phyloP scores from a whole-genome alignment of 2,888 invertebrate genomes.

The Nineta flava region DNA sequence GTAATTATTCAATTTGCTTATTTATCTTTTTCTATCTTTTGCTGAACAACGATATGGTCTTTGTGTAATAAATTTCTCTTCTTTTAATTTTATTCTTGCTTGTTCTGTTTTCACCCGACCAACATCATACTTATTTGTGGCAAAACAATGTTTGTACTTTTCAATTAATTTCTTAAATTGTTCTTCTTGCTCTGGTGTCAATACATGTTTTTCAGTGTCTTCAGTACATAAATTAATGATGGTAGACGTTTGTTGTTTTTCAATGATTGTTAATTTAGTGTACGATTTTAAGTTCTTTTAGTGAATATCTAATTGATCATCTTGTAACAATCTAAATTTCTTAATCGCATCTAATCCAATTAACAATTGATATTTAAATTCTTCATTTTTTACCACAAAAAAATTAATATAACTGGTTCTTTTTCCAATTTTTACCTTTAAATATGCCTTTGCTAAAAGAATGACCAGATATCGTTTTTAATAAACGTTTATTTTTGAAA shows the following conservation, averaged over 20 bases:
- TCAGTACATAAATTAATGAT: neutral
- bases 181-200: neutral
- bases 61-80: neutral
- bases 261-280: too few species aligned
- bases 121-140: neutral
- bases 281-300: slow-evolving; percentile 2
- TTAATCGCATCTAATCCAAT: slow-evolving; percentile 15
- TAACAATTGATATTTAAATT: slow-evolving; percentile 15
- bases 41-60: neutral
- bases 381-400: slow-evolving; percentile 10
- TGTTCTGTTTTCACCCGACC: neutral
- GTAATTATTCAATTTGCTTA: neutral
- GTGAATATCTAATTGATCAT: slow-evolving; percentile 14
- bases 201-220: neutral
- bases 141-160: neutral
- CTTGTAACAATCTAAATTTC: slow-evolving; percentile 14
- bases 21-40: neutral
- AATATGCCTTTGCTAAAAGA: slow-evolving; percentile 6
- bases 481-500: slow-evolving; percentile 4
- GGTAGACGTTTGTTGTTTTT: too few species aligned
- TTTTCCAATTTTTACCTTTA: slow-evolving; percentile 5
- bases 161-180: neutral
- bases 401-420: slow-evolving; percentile 1
- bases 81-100: neutral
- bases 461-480: slow-evolving; percentile 4